Percentiles rank a stretch among this genome's conserved stretches.
These are phyloP conservation scores for Microchirus variegatus DNA, from an alignment of 2,797 vertebrate genomes.

Conservation along the genomic window DNA sequence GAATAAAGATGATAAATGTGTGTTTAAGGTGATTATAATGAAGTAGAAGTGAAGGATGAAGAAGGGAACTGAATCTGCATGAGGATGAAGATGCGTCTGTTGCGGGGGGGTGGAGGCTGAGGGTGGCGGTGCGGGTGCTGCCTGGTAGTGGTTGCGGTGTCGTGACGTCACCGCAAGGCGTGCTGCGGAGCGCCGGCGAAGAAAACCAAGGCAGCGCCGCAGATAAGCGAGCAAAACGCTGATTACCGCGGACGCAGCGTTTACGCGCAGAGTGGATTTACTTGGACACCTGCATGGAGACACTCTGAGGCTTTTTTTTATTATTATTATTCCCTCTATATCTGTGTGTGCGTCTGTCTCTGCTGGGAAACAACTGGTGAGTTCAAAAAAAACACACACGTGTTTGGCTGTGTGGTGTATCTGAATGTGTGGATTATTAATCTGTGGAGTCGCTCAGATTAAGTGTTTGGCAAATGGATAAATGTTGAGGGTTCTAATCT, in stretches of 20 bases:
- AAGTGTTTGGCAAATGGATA: background rate
- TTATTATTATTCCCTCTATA: background rate
- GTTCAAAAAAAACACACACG: constrained; percentile 28
- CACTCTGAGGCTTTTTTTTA: constrained; percentile 50
- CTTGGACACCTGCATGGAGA: constrained; percentile 76
- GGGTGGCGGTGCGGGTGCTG: background rate
- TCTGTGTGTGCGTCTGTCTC: constrained; percentile 42
- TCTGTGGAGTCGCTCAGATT: background rate
- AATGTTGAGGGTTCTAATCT: too few relatives aligned
- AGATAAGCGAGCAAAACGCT: constrained; percentile 57
- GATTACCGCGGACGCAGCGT: constrained; percentile 68
- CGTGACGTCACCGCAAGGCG: constrained; percentile 76
- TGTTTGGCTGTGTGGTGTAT: background rate
- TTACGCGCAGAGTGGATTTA: constrained; percentile 75
- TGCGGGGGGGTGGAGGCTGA: background rate
- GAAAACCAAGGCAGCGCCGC: constrained; percentile 67
- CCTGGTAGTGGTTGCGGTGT: background rate
- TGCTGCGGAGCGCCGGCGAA: constrained; percentile 53
- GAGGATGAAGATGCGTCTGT: constrained; percentile 1
- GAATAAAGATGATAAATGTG: background rate
- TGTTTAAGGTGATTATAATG: background rate
- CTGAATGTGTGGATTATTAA: constrained; percentile 1
- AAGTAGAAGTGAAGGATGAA: constrained; percentile 5
- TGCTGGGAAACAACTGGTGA: constrained; percentile 73
- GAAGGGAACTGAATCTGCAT: constrained; percentile 4